Evolutionary conservation across 1,140 invertebrate genomes (phyloP).

Genomic region (Spodoptera litura): DNA sequence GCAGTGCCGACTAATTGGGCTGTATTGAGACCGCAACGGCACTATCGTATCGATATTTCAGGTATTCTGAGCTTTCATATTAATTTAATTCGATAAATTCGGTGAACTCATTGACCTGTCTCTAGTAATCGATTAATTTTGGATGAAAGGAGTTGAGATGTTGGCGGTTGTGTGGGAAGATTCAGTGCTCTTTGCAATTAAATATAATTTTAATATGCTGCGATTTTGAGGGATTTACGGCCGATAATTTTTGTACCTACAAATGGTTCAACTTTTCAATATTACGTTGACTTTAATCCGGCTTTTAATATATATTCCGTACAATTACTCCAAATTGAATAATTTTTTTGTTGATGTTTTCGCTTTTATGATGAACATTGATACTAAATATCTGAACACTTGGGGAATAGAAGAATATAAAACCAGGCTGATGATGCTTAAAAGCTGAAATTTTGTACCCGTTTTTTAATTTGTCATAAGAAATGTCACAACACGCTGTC

Average conservation of each 20-base stretch:
- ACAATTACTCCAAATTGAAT: too few relatives aligned
- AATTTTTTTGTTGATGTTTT: too few relatives aligned
- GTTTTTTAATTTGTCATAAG: too few relatives aligned
- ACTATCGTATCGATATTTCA: constrained; percentile 54
- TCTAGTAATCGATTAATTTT: background rate
- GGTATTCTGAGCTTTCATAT: constrained; percentile 42
- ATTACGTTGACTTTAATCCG: too few relatives aligned
- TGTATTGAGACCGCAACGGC: constrained; percentile 67
- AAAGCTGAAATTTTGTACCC: too few relatives aligned
- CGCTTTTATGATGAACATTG: too few relatives aligned
- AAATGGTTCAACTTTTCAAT: background rate
- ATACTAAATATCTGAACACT: too few relatives aligned
- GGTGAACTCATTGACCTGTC: constrained; percentile 29
- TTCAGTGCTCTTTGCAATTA: constrained; percentile 2
- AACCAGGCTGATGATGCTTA: too few relatives aligned
- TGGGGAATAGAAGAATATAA: too few relatives aligned
- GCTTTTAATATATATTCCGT: too few relatives aligned
- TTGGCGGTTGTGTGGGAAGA: constrained; percentile 1
- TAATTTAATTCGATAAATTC: constrained; percentile 45
- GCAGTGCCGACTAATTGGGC: constrained; percentile 72
- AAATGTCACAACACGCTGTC: too few relatives aligned
- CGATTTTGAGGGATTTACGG: background rate
- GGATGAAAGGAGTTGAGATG: background rate
- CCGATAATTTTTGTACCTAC: background rate
- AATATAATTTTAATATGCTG: background rate